Conservation (phyloP, 2,113 vertebrate species). For the Odontesthes bonariensis region DNA sequence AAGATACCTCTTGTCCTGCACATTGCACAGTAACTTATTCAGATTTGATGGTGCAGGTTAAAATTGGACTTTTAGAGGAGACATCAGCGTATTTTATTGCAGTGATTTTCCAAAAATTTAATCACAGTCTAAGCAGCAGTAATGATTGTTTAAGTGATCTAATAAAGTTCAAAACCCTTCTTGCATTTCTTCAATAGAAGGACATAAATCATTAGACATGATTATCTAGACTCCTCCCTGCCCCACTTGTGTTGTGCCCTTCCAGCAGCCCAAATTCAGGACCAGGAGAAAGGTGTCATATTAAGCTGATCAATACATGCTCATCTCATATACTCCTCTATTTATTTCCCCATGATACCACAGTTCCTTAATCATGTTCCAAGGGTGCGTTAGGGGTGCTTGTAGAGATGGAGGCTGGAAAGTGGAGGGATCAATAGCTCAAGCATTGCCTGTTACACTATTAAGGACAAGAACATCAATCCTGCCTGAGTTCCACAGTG, state of each 20-base stretch:
- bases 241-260: constrained; percentile 1
- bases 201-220: constrained; percentile 32
- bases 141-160: constrained; percentile 19
- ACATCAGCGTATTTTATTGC: constrained; percentile 11
- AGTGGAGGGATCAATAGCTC: constrained; percentile 66
- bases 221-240: constrained; percentile 5
- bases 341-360: constrained; percentile 54
- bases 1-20: neutral
- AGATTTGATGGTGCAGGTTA: neutral
- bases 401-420: constrained; percentile 38
- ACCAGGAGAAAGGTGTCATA: constrained; percentile 37
- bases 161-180: constrained; percentile 22
- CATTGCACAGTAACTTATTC: neutral
- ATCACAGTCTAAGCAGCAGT: constrained; percentile 6
- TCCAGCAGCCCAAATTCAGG: constrained; percentile 7
- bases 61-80: constrained; percentile 25
- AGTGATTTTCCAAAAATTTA: constrained; percentile 1
- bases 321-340: constrained; percentile 53
- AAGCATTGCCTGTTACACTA: constrained; percentile 65
- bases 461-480: constrained; percentile 72
- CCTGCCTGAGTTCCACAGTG: constrained; percentile 49
- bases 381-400: neutral
- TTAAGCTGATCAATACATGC: constrained; percentile 44
- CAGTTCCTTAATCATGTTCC: constrained; percentile 60
- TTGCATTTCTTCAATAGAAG: constrained; percentile 33